A percentile compares a stretch with the other conserved stretches of the same genome.
Evolutionary conservation across 2,797 vertebrate genomes (phyloP).

Genomic region (Melopsittacus undulatus): DNA sequence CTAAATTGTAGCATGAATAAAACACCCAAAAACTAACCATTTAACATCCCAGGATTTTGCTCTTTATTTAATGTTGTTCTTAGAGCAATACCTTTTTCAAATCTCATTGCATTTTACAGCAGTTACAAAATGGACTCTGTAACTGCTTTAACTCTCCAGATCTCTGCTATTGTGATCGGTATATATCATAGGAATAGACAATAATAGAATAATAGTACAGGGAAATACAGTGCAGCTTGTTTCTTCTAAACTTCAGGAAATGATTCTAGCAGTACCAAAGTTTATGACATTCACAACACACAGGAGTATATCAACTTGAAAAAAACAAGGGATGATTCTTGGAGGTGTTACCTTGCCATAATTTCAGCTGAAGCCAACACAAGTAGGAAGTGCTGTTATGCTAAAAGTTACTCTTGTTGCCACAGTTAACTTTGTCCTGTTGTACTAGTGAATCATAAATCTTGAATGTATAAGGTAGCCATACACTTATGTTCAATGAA

Average conservation of each 20-base stretch:
- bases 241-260: neutral
- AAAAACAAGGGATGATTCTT: neutral
- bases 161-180: neutral
- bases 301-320: neutral
- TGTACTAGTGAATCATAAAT: neutral
- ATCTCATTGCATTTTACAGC: neutral
- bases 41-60: conserved; percentile 13
- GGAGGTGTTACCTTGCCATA: neutral
- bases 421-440: neutral
- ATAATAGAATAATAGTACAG: neutral
- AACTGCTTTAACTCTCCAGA: neutral
- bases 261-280: neutral
- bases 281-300: neutral
- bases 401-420: neutral
- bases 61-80: neutral
- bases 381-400: neutral
- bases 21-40: neutral
- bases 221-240: neutral
- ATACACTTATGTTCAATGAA: neutral
- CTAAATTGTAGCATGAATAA: neutral
- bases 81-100: neutral
- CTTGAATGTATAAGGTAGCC: neutral
- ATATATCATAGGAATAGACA: neutral
- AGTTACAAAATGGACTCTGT: neutral
- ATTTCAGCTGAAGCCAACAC: neutral